Evolutionary conservation across 37 sponge, comb jelly and placozoan species (phyloP).

Genomic region (Dysidea cf. avara): DNA sequence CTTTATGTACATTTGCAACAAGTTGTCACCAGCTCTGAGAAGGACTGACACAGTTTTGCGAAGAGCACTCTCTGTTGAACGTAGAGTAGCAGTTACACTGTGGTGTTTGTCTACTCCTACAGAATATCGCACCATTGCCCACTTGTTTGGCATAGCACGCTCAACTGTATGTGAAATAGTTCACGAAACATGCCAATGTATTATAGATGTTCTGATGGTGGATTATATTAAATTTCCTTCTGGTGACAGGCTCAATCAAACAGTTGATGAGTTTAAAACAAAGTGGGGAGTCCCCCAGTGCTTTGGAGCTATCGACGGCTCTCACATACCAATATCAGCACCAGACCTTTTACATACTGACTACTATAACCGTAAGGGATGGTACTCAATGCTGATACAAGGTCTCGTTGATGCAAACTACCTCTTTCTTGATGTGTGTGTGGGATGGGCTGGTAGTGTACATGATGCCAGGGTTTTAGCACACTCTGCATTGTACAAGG

Average conservation of each 20-base stretch:
- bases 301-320: conserved; percentile 7
- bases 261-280: not conserved
- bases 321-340: not conserved
- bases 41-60: too few species aligned
- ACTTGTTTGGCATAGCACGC: too few species aligned
- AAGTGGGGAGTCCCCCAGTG: not conserved
- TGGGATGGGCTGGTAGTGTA: conserved; percentile 10
- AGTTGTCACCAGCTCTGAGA: too few species aligned
- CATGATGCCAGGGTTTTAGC: conserved; percentile 19
- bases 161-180: too few species aligned
- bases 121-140: too few species aligned
- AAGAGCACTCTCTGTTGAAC: too few species aligned
- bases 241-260: too few species aligned
- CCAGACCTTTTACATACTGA: not conserved
- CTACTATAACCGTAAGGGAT: conserved; percentile 5
- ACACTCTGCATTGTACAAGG: not conserved
- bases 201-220: too few species aligned
- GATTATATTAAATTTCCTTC: not conserved
- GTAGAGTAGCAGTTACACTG: too few species aligned
- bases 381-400: not conserved
- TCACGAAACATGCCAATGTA: too few species aligned
- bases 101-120: too few species aligned
- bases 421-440: not conserved
- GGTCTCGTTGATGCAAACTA: not conserved
- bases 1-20: too few species aligned